Base-by-base conservation (phyloP, 2,888 invertebrate species). In the Oscheius myriophilus region DNA sequence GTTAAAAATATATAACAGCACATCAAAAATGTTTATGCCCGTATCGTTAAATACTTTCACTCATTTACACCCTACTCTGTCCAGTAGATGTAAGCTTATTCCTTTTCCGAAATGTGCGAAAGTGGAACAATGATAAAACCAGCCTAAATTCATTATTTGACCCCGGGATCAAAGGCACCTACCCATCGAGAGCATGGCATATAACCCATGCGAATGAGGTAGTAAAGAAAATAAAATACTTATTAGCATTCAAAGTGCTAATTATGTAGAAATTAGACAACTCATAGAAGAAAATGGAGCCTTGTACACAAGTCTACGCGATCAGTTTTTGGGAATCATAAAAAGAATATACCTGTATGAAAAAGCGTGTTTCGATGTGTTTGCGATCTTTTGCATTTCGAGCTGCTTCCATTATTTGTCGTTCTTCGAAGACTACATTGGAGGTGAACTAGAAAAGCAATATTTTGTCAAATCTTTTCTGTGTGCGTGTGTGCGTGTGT, bases 171-270 rank as follows among this genome's bases (percentile, higher is more conserved):
- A 18, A 11, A 49, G 7, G 2, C 14, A 43, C 61, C 49, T 57
- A 75, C 75, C 75, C 75, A 67, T 75, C 75, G n/a, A 75, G 43
- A 57, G 70, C 68, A 57, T 75, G 75, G 54, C 75, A 75, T 18
- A 75, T 49, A 41, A 71, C 70, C 75, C 75, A 75, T 25, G 75
- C 72, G 42, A 75, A 75, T 0, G 72, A 72, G 16, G 75, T 21
- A 14, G 72, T 72, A 45, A 75, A 58, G 59, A 69, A 75, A 6
- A 72, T 49, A 33, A 39, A 76, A 70, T 70, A 71, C 16, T 62
- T 66, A 9, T 64, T 62, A 11, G 69, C 14, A 41, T 67, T 69
- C 52, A 74, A 21, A 4, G 73, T 72, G 52, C 52, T 54, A 2
- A 76, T 52, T 43, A 74, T 71, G 55, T 74, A 74, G 41, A 76